phyloP scores from a whole-genome alignment of 2,888 invertebrate species.

The Tricholauxania praeusta region DNA sequence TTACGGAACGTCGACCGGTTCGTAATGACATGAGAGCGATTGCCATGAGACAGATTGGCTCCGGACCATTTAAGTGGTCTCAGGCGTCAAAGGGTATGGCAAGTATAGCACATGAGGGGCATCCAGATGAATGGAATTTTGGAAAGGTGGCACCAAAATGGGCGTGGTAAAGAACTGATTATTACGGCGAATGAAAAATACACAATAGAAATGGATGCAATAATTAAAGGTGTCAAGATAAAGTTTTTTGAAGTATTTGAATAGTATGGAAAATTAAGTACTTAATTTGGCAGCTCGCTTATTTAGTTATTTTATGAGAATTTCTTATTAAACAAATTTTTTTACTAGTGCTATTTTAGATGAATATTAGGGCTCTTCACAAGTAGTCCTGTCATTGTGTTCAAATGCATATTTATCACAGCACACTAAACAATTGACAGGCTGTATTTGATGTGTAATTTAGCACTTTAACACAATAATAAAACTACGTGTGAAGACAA shows the following conservation, averaged over 20 bases:
- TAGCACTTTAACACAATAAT: no score
- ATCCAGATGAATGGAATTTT: constrained; percentile 67
- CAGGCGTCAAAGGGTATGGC: constrained; percentile 52
- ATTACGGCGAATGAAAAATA: not conserved
- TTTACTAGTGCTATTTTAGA: constrained; percentile 12
- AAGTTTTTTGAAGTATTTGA: not conserved
- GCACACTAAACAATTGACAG: no score
- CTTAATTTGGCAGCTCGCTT: not conserved
- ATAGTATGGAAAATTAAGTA: not conserved
- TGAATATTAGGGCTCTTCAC: not conserved
- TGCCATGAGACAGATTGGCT: constrained; percentile 56
- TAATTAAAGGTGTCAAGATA: no score
- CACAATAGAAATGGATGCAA: no score
- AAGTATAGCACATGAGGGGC: constrained; percentile 62
- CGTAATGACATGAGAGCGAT: constrained; percentile 65
- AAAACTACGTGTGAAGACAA: no score
- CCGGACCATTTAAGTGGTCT: constrained; percentile 66
- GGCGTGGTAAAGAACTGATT: constrained; percentile 60
- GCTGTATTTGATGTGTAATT: no score
- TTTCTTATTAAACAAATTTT: not conserved
- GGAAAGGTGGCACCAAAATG: constrained; percentile 64
- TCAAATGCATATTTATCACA: no score
- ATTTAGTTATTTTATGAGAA: constrained; percentile 2
- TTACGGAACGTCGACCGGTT: constrained; percentile 62
- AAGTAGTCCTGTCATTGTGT: no score